phyloP scores from a whole-genome alignment of 2,888 invertebrate species.

The Caenorhabditis sp. region DNA sequence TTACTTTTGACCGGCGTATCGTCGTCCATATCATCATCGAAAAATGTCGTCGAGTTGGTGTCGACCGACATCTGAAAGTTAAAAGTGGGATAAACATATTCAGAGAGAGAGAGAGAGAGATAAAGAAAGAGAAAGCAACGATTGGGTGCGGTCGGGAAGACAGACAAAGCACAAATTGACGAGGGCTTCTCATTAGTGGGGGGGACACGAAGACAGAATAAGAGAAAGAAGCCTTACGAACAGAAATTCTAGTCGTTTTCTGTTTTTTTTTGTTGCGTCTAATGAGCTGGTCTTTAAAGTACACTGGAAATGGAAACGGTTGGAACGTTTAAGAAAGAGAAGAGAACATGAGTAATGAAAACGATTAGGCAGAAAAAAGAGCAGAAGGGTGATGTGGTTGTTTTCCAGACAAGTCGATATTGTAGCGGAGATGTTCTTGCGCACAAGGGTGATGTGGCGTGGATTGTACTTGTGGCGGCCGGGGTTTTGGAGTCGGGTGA shows the following conservation, averaged over 20 bases:
- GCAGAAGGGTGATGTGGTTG: too few species aligned
- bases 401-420: background rate
- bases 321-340: background rate
- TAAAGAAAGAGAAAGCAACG: too few species aligned
- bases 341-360: background rate
- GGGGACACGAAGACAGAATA: background rate
- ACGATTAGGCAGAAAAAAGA: background rate
- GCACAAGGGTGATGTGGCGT: background rate
- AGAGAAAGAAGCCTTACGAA: slow-evolving; percentile 30
- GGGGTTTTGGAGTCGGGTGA: background rate
- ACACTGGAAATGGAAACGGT: background rate
- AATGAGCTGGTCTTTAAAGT: too few species aligned
- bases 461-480: background rate
- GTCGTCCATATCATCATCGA: slow-evolving; percentile 18
- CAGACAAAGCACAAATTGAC: slow-evolving; percentile 49
- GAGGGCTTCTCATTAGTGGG: slow-evolving; percentile 51
- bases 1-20: slow-evolving; percentile 13
- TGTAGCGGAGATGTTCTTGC: background rate
- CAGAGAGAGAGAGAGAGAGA: background rate
- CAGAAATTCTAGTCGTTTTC: background rate
- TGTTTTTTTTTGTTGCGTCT: background rate
- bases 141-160: too few species aligned
- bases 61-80: slow-evolving; percentile 45
- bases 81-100: background rate
- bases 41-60: slow-evolving; percentile 30